Evolutionary conservation across 2,113 vertebrate species (phyloP).

Genomic region (Gallinago paraguaiae): DNA sequence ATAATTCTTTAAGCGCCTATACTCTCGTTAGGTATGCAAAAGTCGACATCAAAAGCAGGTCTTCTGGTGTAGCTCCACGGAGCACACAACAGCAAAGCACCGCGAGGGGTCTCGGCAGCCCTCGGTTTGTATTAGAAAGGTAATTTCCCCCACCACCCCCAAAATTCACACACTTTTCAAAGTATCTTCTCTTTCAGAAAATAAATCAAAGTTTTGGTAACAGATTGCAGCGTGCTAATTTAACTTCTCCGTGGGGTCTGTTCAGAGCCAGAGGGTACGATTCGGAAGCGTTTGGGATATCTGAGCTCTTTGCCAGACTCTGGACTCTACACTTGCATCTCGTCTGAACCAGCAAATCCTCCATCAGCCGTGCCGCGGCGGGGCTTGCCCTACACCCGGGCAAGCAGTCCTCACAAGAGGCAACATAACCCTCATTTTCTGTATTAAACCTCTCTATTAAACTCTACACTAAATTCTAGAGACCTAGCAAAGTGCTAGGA

Average conservation of each 20-base stretch:
- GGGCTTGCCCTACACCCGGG: neutral
- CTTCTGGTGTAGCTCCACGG: neutral
- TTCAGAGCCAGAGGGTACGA: neutral
- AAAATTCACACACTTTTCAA: neutral
- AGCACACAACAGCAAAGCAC: neutral
- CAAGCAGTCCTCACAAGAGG: neutral
- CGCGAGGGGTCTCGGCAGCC: neutral
- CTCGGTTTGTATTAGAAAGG: neutral
- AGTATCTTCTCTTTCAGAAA: neutral
- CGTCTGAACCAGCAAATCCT: rapidly evolving
- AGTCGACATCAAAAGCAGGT: neutral
- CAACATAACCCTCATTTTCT: neutral
- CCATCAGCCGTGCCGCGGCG: neutral
- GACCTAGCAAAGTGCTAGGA: neutral
- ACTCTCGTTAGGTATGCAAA: neutral
- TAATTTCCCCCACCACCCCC: neutral
- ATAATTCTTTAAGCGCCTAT: neutral
- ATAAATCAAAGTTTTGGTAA: neutral
- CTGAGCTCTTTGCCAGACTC: conserved; percentile 16
- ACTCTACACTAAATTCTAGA: neutral
- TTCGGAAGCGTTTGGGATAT: neutral
- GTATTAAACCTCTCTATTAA: neutral
- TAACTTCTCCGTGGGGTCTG: neutral
- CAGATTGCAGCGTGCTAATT: neutral
- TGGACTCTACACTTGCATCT: neutral